phyloP scores from a whole-genome alignment of 2,888 invertebrate genomes.

The Dryomyza anilis region DNA sequence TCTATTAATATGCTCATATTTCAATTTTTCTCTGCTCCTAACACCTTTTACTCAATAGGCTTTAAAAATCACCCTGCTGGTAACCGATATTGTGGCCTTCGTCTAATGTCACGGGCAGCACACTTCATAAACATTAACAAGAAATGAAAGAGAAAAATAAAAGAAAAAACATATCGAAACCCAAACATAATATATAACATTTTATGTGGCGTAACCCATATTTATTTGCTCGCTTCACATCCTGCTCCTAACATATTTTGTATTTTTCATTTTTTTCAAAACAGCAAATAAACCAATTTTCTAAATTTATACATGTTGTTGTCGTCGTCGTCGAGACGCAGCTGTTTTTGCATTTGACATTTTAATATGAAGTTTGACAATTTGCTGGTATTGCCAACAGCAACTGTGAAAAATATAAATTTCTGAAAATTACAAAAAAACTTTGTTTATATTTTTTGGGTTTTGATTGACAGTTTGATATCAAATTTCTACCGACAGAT shows the following conservation, averaged over 20 bases:
- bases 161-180: too few relatives aligned
- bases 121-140: background rate
- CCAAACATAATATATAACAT: background rate
- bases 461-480: conserved; percentile 15
- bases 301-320: too few relatives aligned
- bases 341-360: conserved; percentile 19
- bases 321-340: too few relatives aligned
- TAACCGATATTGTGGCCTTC: too few relatives aligned
- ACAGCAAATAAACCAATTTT: background rate
- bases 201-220: conserved; percentile 2
- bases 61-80: too few relatives aligned
- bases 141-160: background rate
- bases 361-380: background rate
- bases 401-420: background rate
- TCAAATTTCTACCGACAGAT: background rate
- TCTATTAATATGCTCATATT: too few relatives aligned
- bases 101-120: too few relatives aligned
- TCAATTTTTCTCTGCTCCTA: too few relatives aligned
- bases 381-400: background rate
- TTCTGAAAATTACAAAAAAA: too few relatives aligned
- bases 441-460: background rate
- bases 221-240: background rate
- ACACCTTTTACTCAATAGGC: too few relatives aligned
- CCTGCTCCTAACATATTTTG: background rate
- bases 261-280: background rate